Base-by-base conservation (phyloP, 2,797 vertebrate genomes). In the Falco columbarius region DNA sequence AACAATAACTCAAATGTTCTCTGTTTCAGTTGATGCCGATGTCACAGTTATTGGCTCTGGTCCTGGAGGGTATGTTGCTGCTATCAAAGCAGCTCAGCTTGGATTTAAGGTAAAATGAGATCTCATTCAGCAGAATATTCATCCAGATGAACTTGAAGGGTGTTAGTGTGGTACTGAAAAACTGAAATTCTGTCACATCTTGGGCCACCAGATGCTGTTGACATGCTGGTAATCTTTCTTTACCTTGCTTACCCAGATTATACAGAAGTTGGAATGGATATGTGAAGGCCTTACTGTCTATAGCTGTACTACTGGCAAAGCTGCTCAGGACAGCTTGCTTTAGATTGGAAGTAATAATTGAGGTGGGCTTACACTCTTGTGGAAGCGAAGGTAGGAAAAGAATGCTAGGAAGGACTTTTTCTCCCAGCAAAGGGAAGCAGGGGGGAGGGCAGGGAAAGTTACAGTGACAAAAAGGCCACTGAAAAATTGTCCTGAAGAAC, bases 71-170 rank as follows among this genome's bases (percentile, higher is more conserved):
- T 99, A 99, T 63, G 99, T 99, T 21, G 99, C 99, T 83, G 99
- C 99, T 86, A 99, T 99, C 97, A 99, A 99, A 98, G 99, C 99
- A 44, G 99, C 99, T 59, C 99, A 99, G 97, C 99, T 99, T 55
- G 99, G 99, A 44, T 99, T 99, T 97, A 99, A 99, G 99, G 99
- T 99, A 95, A 98, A 86, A 24, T 58, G 72, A 73, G 63, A 84
- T 47, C 46, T 92, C 24, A 2, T 14, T 86, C 32, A 44, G 55
- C 46, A 34, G 46, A 75, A 14, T 36, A 27, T 16, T 94, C 46
- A 73, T 42, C 40, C 26, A 63, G 42, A 24, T 92, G 40, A 59
- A 79, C 24, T 71, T 65, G 19, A 42, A 32, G 71, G 36, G 49
- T 74, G 9, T 68, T 70, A 79, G 17, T 75, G 44, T 66, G 46